Evolutionary conservation across 2,888 invertebrate genomes (phyloP).

Genomic region (Caenorhabditis sulstoni): DNA sequence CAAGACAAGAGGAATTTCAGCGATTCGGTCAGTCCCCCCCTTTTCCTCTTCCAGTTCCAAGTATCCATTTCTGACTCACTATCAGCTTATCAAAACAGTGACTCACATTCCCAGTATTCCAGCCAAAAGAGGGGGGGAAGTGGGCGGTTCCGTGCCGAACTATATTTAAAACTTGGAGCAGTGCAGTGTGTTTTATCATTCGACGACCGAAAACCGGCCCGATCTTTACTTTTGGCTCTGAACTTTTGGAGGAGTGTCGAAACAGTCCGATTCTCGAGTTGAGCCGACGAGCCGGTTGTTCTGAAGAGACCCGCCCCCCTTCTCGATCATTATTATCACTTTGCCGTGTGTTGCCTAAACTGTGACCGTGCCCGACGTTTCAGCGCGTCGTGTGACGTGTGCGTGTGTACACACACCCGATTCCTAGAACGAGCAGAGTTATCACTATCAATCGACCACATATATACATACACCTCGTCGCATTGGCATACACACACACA

Average conservation of each 20-base stretch:
- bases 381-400: slow-evolving; percentile 39
- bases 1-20: too few species aligned
- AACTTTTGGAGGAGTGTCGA: too few species aligned
- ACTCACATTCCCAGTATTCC: slow-evolving; percentile 45
- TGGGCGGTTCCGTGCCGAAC: too few species aligned
- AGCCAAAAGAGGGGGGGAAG: not conserved
- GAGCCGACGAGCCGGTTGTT: too few species aligned
- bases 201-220: too few species aligned
- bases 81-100: slow-evolving; percentile 22
- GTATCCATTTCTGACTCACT: slow-evolving; percentile 13
- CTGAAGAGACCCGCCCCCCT: too few species aligned
- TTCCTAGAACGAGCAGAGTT: slow-evolving; percentile 55
- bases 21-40: too few species aligned
- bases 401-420: slow-evolving; percentile 39
- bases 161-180: too few species aligned
- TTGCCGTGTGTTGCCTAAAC: slow-evolving; percentile 8
- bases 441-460: slow-evolving; percentile 48
- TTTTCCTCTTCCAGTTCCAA: slow-evolving; percentile 18
- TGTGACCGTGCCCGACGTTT: slow-evolving; percentile 19
- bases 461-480: slow-evolving; percentile 31
- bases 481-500: slow-evolving; percentile 7
- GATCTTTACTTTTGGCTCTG: too few species aligned
- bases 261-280: too few species aligned
- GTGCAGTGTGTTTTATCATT: too few species aligned
- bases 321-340: not conserved